Conservation (phyloP, 1,140 invertebrate species). For the Leguminivora glycinivorella region DNA sequence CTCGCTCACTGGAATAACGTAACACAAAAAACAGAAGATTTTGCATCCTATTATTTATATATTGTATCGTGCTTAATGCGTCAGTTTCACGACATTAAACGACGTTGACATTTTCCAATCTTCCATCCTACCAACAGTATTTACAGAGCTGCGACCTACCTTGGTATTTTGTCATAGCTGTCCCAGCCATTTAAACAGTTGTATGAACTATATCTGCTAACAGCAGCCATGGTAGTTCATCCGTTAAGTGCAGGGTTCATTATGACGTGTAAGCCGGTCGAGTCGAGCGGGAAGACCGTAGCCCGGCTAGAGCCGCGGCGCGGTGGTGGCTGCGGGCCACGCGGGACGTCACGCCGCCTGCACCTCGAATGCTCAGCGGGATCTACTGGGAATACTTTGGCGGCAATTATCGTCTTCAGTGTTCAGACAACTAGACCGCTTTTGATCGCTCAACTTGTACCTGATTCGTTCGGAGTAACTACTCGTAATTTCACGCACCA, state of each 20-base stretch:
- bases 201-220: slow-evolving; percentile 87
- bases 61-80: too few relatives aligned
- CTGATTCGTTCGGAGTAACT: slow-evolving; percentile 2
- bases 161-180: slow-evolving; percentile 92
- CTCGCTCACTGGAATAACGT: too few relatives aligned
- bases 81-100: too few relatives aligned
- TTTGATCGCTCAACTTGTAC: neutral
- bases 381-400: neutral
- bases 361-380: neutral
- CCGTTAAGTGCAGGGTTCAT: neutral
- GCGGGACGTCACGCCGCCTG: neutral
- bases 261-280: neutral
- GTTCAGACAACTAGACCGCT: slow-evolving; percentile 2
- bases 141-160: slow-evolving; percentile 77
- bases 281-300: neutral
- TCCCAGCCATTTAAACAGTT: slow-evolving; percentile 93
- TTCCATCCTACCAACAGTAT: too few relatives aligned
- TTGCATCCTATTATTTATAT: too few relatives aligned
- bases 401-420: neutral
- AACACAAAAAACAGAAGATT: too few relatives aligned
- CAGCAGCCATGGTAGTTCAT: slow-evolving; percentile 46
- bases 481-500: neutral
- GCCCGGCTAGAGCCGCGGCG: neutral
- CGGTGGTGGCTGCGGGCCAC: neutral
- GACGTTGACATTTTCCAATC: too few relatives aligned